These are phyloP conservation scores for Scolopax mira DNA, from an alignment of 2,113 vertebrate species.

Conservation along the genomic window DNA sequence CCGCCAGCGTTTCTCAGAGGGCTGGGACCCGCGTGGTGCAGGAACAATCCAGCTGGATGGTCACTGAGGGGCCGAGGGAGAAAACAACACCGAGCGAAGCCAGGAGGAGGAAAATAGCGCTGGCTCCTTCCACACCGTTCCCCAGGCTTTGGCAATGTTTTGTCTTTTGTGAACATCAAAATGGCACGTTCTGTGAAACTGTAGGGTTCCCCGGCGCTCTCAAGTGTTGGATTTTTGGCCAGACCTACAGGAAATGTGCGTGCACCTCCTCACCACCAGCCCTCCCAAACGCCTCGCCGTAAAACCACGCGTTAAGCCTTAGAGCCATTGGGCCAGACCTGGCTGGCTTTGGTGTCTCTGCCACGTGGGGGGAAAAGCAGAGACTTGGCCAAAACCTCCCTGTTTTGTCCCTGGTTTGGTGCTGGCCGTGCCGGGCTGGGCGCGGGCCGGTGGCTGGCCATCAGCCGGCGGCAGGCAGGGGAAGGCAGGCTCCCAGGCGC, in stretches of 20 bases:
- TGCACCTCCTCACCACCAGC: conserved; percentile 19
- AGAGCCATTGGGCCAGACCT: neutral
- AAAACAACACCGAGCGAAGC: neutral
- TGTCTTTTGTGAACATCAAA: neutral
- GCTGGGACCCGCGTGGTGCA: fast-evolving
- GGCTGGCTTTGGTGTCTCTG: neutral
- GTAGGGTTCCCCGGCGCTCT: neutral
- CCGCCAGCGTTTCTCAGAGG: neutral
- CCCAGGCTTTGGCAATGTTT: neutral
- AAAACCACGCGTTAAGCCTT: neutral
- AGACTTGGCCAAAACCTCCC: neutral
- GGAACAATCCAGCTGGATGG: neutral
- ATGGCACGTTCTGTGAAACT: neutral
- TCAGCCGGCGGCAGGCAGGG: neutral
- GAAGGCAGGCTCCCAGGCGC: fast-evolving
- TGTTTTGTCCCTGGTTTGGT: neutral
- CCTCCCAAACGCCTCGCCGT: conserved; percentile 35
- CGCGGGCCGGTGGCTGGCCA: fast-evolving
- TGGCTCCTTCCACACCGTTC: neutral
- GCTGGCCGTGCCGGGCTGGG: fast-evolving
- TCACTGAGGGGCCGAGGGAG: neutral
- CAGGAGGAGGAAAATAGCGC: neutral
- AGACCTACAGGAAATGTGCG: conserved; percentile 41
- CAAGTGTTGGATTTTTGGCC: conserved; percentile 21
- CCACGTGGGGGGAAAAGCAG: neutral